A percentile compares a stretch with the other conserved stretches of the same genome.
Evolutionary conservation across 1,140 invertebrate genomes (phyloP).

Genomic region (Bombus turneri): DNA sequence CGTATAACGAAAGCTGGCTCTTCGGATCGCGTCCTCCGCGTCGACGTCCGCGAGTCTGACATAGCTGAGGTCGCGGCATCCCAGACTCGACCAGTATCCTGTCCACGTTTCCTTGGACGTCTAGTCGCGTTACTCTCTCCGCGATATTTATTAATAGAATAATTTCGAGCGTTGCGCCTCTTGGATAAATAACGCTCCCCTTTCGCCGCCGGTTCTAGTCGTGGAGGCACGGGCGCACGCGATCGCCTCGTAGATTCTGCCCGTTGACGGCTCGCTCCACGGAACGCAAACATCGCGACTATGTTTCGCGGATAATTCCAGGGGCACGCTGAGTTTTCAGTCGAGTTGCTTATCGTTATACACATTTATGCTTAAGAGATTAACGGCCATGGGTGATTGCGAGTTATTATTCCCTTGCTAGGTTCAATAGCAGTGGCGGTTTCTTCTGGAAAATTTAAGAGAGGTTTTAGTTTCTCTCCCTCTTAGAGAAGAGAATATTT

Average conservation of each 20-base stretch:
- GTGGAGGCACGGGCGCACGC: constrained; percentile 24
- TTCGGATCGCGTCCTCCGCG: constrained; percentile 24
- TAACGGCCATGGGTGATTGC: background rate
- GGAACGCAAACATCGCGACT: constrained; percentile 2
- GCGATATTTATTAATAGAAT: constrained; percentile 45
- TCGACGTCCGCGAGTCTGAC: constrained; percentile 44
- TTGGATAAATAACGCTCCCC: constrained; percentile 12
- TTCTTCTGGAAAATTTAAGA: background rate
- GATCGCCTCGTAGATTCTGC: constrained; percentile 23
- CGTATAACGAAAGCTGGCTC: constrained; percentile 48
- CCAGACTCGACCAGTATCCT: constrained; percentile 11
- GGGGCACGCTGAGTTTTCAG: constrained; percentile 18
- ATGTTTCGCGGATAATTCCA: constrained; percentile 33
- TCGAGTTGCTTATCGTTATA: background rate
- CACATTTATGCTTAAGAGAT: background rate
- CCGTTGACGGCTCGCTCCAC: constrained; percentile 6
- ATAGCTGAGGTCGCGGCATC: constrained; percentile 39
- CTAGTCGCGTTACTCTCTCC: background rate
- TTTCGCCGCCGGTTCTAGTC: background rate
- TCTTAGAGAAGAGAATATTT: too few relatives aligned
- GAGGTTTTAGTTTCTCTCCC: background rate
- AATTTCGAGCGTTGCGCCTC: constrained; percentile 24
- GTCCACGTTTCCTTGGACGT: constrained; percentile 22
- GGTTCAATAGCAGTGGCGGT: background rate
- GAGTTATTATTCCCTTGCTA: too few relatives aligned